Percentiles rank a stretch among this genome's conserved stretches.
Conservation (phyloP, 2,113 vertebrate genomes). For the Meriones unguiculatus region DNA sequence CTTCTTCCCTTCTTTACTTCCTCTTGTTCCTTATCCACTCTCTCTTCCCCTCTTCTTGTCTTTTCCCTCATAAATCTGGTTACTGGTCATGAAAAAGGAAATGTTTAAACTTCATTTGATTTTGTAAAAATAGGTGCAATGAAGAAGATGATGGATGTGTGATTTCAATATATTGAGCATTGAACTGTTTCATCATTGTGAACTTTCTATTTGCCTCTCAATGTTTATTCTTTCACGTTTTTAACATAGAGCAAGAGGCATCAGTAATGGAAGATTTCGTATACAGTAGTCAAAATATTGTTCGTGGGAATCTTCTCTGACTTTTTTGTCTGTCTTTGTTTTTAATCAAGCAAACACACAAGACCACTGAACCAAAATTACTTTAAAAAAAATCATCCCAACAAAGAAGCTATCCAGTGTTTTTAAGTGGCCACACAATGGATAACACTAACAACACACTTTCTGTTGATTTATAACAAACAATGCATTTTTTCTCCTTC, state of each 20-base stretch:
- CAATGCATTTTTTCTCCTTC: slow-evolving; percentile 24
- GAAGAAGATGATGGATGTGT: background rate
- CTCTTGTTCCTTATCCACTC: fast-evolving
- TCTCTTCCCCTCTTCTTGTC: background rate
- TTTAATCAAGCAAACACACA: background rate
- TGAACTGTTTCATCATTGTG: background rate
- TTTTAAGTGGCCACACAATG: background rate
- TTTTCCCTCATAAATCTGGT: background rate
- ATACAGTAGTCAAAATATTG: background rate
- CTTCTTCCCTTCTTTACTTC: background rate
- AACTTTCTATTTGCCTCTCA: background rate
- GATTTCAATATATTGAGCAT: background rate
- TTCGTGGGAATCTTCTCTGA: background rate
- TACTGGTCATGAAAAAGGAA: background rate
- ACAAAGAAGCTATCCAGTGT: background rate
- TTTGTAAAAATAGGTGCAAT: background rate
- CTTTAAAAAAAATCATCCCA: background rate
- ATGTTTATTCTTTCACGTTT: background rate
- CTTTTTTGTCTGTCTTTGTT: background rate
- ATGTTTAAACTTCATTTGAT: background rate
- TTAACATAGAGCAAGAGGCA: background rate
- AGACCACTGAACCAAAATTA: background rate
- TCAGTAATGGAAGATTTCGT: background rate
- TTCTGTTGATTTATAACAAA: slow-evolving; percentile 45
- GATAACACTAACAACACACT: background rate